phyloP scores from a whole-genome alignment of 2,797 vertebrate species.

The Clamator glandarius region DNA sequence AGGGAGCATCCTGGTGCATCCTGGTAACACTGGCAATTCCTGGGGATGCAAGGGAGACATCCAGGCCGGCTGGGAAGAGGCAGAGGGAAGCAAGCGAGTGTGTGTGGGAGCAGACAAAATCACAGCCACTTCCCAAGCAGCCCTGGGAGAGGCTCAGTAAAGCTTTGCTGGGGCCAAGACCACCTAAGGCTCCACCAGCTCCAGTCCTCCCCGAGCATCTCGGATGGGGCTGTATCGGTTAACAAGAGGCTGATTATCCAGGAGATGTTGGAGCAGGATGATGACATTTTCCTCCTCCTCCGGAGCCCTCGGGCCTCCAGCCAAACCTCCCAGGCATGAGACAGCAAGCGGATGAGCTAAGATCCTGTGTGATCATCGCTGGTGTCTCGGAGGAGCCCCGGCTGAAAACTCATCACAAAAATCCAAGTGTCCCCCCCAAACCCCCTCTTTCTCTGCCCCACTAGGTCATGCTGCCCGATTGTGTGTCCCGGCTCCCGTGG shows the following conservation, averaged over 20 bases:
- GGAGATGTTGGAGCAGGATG: conserved; percentile 56
- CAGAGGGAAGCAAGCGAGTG: not conserved
- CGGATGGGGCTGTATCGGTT: conserved; percentile 27
- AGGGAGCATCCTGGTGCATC: rapidly evolving
- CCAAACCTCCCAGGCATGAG: conserved; percentile 74
- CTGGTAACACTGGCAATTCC: no score
- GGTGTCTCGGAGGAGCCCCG: conserved; percentile 47
- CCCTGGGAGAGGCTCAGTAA: conserved; percentile 42
- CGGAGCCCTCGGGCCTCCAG: conserved; percentile 30
- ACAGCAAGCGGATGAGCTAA: conserved; percentile 74
- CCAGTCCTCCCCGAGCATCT: not conserved
- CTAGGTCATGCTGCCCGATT: rapidly evolving
- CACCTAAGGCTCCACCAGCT: conserved; percentile 46
- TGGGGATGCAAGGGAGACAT: no score
- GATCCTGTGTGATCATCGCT: conserved; percentile 75
- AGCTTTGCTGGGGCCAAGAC: not conserved
- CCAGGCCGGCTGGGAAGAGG: not conserved
- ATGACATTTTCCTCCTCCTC: conserved; percentile 71
- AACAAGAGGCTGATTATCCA: conserved; percentile 59
- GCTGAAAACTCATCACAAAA: not conserved
- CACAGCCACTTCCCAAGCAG: not conserved
- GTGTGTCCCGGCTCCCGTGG: rapidly evolving
- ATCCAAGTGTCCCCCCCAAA: not conserved
- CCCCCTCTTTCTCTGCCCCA: not conserved
- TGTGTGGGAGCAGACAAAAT: not conserved